Evolutionary conservation across 1,140 invertebrate genomes (phyloP).

Genomic region (Hypothenemus hampei): DNA sequence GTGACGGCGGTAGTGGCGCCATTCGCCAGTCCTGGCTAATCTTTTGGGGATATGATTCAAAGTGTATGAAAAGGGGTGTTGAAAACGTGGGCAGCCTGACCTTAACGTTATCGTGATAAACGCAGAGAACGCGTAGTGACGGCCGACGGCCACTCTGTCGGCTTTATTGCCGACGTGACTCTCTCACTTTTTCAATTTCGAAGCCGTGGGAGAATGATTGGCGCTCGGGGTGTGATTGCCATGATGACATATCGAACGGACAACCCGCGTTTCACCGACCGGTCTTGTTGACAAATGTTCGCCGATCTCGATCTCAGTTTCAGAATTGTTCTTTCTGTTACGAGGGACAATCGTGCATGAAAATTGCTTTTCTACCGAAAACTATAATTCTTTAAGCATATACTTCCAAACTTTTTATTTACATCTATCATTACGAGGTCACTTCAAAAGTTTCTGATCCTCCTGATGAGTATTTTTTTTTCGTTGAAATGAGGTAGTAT

Average conservation of each 20-base stretch:
- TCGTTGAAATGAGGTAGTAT: too few relatives aligned
- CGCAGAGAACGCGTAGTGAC: constrained; percentile 38
- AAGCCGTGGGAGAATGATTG: constrained; percentile 43
- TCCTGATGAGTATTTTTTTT: too few relatives aligned
- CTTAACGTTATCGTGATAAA: constrained; percentile 41
- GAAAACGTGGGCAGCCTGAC: constrained; percentile 24
- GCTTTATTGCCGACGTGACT: constrained; percentile 47
- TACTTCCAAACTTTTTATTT: constrained; percentile 5
- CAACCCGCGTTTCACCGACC: constrained; percentile 41
- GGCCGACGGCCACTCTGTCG: constrained; percentile 32
- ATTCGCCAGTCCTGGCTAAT: constrained; percentile 27
- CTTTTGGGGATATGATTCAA: constrained; percentile 37
- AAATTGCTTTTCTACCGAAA: constrained; percentile 13
- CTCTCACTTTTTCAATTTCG: constrained; percentile 47
- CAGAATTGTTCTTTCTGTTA: constrained; percentile 19
- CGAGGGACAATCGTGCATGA: not conserved
- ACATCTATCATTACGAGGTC: not conserved
- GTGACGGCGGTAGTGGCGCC: too few relatives aligned
- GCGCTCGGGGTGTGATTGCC: constrained; percentile 46
- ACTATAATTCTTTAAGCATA: not conserved
- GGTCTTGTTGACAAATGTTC: constrained; percentile 44
- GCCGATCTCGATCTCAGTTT: constrained; percentile 30
- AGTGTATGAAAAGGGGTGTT: constrained; percentile 25
- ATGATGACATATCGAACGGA: constrained; percentile 46
- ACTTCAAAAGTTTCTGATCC: too few relatives aligned